Evolutionary conservation across 2,888 invertebrate genomes (phyloP).

Genomic region (Ecdyonurus torrentis): DNA sequence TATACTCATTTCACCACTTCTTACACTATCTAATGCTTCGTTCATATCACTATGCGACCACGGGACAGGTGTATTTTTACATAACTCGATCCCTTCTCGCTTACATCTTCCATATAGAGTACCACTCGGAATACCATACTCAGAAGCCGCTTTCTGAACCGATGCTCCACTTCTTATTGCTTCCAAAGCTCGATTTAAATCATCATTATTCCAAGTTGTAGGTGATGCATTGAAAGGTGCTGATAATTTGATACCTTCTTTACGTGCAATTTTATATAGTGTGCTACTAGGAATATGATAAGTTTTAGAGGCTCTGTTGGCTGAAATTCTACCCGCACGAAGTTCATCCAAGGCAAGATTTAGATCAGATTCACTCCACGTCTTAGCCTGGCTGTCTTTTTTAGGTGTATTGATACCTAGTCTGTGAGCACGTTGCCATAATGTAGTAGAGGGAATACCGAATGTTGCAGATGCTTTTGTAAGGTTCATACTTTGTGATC

Average conservation of each 20-base stretch:
- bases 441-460: constrained; percentile 78
- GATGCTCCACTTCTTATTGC: constrained; percentile 64
- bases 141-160: constrained; percentile 71
- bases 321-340: constrained; percentile 69
- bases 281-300: constrained; percentile 74
- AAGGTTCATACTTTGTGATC: constrained; percentile 76
- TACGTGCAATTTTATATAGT: constrained; percentile 75
- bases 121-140: constrained; percentile 77
- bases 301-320: constrained; percentile 82
- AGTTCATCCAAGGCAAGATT: constrained; percentile 68
- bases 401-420: constrained; percentile 82
- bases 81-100: constrained; percentile 74
- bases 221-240: constrained; percentile 85
- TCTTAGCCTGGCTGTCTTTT: constrained; percentile 72
- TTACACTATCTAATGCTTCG: constrained; percentile 76
- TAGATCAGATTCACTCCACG: constrained; percentile 74
- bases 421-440: constrained; percentile 75
- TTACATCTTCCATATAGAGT: constrained; percentile 80
- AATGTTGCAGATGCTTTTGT: constrained; percentile 73
- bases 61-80: constrained; percentile 76
- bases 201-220: constrained; percentile 72
- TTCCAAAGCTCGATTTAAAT: constrained; percentile 64
- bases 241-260: constrained; percentile 74
- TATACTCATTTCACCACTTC: constrained; percentile 82
- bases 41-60: constrained; percentile 92